A percentile compares a stretch with the other conserved stretches of the same genome.
These are phyloP conservation scores for Coenonympha arcania DNA, from an alignment of 2,888 invertebrate species.

Conservation along the genomic window DNA sequence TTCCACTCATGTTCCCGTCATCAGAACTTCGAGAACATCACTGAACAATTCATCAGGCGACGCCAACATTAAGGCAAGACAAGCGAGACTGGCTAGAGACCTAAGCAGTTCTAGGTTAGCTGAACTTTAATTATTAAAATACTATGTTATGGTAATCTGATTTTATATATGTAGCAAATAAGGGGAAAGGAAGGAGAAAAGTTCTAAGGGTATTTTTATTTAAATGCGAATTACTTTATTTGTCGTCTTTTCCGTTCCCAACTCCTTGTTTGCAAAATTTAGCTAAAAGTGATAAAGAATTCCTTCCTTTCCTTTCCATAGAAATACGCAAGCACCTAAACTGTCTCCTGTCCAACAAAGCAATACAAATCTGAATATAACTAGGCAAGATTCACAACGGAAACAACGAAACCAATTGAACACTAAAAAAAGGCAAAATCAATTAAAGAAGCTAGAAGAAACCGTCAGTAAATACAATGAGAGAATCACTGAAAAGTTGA, in stretches of 20 bases:
- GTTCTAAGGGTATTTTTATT: constrained; percentile 27
- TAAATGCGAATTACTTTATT: constrained; percentile 17
- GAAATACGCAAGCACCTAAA: constrained; percentile 48
- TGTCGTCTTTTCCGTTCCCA: constrained; percentile 44
- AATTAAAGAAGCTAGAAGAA: constrained; percentile 60
- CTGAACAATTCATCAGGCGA: constrained; percentile 57
- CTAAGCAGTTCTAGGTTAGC: constrained; percentile 60
- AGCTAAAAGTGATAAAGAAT: constrained; percentile 29
- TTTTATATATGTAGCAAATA: constrained; percentile 48
- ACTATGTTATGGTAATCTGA: constrained; percentile 11
- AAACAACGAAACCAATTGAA: constrained; percentile 43
- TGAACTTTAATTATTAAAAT: not conserved
- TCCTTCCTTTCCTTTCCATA: constrained; percentile 68
- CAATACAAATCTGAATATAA: constrained; percentile 45
- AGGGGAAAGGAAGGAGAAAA: constrained; percentile 68
- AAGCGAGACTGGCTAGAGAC: constrained; percentile 64
- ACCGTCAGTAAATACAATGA: constrained; percentile 55
- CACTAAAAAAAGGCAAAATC: constrained; percentile 47
- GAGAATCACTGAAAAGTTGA: constrained; percentile 35
- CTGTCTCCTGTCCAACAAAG: constrained; percentile 45
- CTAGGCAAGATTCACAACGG: constrained; percentile 35
- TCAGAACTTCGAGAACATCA: constrained; percentile 49
- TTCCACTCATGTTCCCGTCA: constrained; percentile 62
- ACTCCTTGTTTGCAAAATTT: constrained; percentile 65
- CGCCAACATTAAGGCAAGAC: constrained; percentile 61